Percentiles rank a stretch among this genome's conserved stretches.
phyloP scores from a whole-genome alignment of 2,888 invertebrate species.

The Sphinx pinastri region DNA sequence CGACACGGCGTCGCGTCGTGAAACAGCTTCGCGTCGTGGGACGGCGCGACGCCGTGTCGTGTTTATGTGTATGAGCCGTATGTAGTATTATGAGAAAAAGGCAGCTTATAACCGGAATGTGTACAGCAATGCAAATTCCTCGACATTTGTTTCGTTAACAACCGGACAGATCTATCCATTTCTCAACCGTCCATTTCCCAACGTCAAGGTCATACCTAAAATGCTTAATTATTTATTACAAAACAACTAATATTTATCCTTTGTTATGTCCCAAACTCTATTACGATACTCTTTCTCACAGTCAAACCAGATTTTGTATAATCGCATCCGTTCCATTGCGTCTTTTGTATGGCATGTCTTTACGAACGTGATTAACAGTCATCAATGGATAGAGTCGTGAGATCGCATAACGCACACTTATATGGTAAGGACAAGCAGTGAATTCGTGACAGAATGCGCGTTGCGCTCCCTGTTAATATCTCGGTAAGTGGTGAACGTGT shows the following conservation, averaged over 20 bases:
- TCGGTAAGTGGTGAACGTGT: constrained; percentile 43
- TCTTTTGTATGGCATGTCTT: background rate
- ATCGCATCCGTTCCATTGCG: constrained; percentile 7
- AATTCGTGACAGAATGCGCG: constrained; percentile 72
- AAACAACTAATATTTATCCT: constrained; percentile 11
- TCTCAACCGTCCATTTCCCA: background rate
- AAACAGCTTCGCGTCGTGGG: too few relatives aligned
- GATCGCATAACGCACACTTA: constrained; percentile 23
- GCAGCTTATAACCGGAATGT: too few relatives aligned
- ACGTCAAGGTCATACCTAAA: background rate
- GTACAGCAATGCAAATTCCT: too few relatives aligned
- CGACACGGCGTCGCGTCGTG: too few relatives aligned
- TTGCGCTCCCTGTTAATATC: constrained; percentile 46
- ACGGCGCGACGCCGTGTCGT: too few relatives aligned
- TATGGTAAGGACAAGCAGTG: constrained; percentile 32
- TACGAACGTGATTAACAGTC: constrained; percentile 9
- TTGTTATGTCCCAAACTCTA: constrained; percentile 10
- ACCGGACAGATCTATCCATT: background rate
- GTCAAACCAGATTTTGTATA: background rate
- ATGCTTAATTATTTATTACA: background rate
- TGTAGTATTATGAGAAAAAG: too few relatives aligned
- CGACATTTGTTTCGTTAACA: background rate
- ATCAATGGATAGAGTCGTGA: constrained; percentile 20
- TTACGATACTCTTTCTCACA: constrained; percentile 4
- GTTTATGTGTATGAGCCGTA: too few relatives aligned